These are phyloP conservation scores for Labeo calbasu DNA, from an alignment of 2,797 vertebrate species.

Conservation along the genomic window DNA sequence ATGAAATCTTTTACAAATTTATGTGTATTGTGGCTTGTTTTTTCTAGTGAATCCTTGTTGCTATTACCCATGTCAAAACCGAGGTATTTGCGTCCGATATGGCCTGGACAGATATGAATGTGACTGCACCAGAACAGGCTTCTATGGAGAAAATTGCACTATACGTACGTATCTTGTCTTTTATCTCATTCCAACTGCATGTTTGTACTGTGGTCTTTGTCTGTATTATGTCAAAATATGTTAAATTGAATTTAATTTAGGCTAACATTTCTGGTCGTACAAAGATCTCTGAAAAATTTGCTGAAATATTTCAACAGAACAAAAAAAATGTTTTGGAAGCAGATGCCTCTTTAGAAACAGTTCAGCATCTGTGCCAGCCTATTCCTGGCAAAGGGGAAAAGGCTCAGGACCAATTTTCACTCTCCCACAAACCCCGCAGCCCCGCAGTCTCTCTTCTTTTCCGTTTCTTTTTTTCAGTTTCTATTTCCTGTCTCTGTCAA, in stretches of 20 bases:
- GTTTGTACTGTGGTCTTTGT: neutral
- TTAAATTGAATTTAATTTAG: no score
- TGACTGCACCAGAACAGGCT: conserved; percentile 92
- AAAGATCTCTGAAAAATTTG: neutral
- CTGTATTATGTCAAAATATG: neutral
- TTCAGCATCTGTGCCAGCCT: neutral
- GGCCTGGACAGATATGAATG: conserved; percentile 82
- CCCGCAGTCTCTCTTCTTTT: neutral
- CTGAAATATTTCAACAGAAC: conserved; percentile 6
- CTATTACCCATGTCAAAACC: conserved; percentile 91
- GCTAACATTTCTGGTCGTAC: neutral
- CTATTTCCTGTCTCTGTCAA: conserved; percentile 9
- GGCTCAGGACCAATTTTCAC: neutral
- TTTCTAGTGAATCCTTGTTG: conserved; percentile 91
- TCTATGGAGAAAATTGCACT: conserved; percentile 88
- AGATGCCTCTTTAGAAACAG: neutral
- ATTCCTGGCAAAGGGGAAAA: neutral
- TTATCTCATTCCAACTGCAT: conserved; percentile 43
- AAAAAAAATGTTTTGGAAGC: neutral
- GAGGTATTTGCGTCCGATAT: conserved; percentile 86
- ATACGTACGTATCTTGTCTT: conserved; percentile 79
- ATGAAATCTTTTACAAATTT: neutral
- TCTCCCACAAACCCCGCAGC: neutral
- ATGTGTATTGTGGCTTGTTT: neutral
- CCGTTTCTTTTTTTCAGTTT: neutral